Conservation (phyloP, 2,797 vertebrate species). For the Pygocentrus nattereri region DNA sequence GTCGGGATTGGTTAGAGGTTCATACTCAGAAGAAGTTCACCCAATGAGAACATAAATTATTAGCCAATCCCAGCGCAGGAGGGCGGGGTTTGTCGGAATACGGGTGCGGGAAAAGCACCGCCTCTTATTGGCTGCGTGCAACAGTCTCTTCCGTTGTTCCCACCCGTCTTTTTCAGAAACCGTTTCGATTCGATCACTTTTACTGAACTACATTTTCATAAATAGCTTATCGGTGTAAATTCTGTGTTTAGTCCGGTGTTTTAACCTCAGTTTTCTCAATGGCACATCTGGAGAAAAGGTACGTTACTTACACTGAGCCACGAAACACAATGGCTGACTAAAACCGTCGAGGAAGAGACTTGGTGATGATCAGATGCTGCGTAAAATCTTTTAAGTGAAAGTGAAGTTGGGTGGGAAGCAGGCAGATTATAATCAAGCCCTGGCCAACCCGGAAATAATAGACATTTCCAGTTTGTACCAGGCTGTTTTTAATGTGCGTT, state of each 20-base stretch:
- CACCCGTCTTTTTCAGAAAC: conserved; percentile 27
- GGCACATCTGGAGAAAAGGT: conserved; percentile 28
- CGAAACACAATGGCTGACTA: conserved; percentile 37
- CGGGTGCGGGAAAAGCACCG: neutral
- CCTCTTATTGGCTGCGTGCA: conserved; percentile 23
- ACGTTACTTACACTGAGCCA: neutral
- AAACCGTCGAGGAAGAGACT: conserved; percentile 1
- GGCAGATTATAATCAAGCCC: neutral
- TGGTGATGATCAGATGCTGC: neutral
- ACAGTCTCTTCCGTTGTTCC: conserved; percentile 32
- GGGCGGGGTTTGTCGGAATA: neutral
- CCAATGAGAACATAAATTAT: neutral
- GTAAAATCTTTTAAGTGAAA: conserved; percentile 1
- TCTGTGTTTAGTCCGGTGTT: neutral
- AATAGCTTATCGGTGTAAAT: neutral
- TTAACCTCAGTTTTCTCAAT: neutral
- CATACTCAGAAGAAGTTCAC: neutral
- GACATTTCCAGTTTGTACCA: neutral
- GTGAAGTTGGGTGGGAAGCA: neutral
- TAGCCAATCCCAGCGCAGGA: neutral
- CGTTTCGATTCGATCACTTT: conserved; percentile 32
- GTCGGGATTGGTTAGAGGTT: neutral
- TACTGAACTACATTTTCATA: conserved; percentile 10
- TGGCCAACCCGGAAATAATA: neutral
- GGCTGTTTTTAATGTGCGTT: neutral